Conservation (phyloP, 2,797 vertebrate species). For the Rhyacichthys aspro region DNA sequence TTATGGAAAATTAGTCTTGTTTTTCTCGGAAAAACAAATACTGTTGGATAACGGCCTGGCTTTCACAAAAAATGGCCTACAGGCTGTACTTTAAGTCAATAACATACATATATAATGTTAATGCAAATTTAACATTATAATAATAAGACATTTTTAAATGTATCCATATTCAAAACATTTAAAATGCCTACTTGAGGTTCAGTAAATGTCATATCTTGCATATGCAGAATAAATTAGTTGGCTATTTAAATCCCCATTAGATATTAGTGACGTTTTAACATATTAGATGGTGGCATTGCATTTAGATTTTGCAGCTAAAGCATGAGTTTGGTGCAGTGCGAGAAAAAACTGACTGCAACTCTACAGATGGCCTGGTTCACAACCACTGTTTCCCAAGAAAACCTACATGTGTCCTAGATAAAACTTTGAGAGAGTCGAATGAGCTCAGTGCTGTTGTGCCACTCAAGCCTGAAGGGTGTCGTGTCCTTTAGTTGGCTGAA, state of each 20-base stretch:
- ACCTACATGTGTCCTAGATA: not conserved
- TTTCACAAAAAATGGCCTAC: too few relatives aligned
- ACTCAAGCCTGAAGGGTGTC: too few relatives aligned
- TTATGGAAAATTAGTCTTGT: not conserved
- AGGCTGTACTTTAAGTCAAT: not conserved
- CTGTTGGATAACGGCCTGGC: not conserved
- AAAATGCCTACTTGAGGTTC: too few relatives aligned
- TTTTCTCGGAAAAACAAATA: slow-evolving; percentile 8
- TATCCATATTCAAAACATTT: too few relatives aligned
- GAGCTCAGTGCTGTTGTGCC: too few relatives aligned
- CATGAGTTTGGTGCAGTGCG: not conserved
- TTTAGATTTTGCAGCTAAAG: not conserved
- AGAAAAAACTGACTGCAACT: not conserved
- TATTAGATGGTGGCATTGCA: not conserved
- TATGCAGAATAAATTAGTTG: too few relatives aligned
- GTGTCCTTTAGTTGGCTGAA: too few relatives aligned
- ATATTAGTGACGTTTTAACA: not conserved
- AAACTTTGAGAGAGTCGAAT: too few relatives aligned
- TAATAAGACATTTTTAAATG: too few relatives aligned
- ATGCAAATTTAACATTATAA: too few relatives aligned
- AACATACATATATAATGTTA: not conserved
- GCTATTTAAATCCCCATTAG: too few relatives aligned
- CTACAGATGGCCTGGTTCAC: slow-evolving; percentile 44
- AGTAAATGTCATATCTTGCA: too few relatives aligned
- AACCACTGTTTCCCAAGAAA: slow-evolving; percentile 21